A percentile compares a stretch with the other conserved stretches of the same genome.
Conservation (phyloP, 2,113 vertebrate genomes). For the Mola mola region DNA sequence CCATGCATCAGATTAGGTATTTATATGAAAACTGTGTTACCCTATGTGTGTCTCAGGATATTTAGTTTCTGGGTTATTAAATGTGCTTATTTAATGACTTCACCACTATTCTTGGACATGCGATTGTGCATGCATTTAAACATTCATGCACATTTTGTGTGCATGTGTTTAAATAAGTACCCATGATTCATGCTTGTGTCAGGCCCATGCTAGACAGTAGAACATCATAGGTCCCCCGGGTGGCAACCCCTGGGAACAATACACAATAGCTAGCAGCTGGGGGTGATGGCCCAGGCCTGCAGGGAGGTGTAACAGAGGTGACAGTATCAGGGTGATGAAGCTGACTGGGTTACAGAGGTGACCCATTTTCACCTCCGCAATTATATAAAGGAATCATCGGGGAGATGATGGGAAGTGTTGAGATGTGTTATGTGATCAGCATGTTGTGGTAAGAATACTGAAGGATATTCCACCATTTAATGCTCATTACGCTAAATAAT, state of each 20-base stretch:
- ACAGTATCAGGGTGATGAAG: conserved; percentile 49
- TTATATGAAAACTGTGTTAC: background rate
- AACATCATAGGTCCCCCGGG: conserved; percentile 28
- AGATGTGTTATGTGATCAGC: conserved; percentile 3
- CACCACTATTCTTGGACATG: background rate
- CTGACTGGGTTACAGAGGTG: conserved; percentile 60
- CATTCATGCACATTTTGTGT: conserved; percentile 1
- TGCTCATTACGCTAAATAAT: too few relatives aligned
- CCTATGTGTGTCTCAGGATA: background rate
- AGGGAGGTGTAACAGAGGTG: conserved; percentile 56
- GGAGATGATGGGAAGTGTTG: conserved; percentile 5
- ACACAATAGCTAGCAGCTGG: conserved; percentile 72
- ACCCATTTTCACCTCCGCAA: conserved; percentile 72
- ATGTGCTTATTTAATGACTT: background rate
- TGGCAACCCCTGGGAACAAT: conserved; percentile 63
- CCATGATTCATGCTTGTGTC: too few relatives aligned
- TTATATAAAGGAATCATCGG: conserved; percentile 63
- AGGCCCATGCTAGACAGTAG: too few relatives aligned
- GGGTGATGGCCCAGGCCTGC: conserved; percentile 57
- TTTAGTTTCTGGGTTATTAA: background rate
- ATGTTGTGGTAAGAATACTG: background rate
- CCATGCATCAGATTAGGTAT: background rate
- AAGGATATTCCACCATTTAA: too few relatives aligned
- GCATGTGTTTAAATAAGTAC: background rate
- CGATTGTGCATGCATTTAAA: conserved; percentile 1